A percentile compares a stretch with the other conserved stretches of the same genome.
Evolutionary conservation across 2,888 invertebrate species (phyloP).

Genomic region (Catocala fraxini): DNA sequence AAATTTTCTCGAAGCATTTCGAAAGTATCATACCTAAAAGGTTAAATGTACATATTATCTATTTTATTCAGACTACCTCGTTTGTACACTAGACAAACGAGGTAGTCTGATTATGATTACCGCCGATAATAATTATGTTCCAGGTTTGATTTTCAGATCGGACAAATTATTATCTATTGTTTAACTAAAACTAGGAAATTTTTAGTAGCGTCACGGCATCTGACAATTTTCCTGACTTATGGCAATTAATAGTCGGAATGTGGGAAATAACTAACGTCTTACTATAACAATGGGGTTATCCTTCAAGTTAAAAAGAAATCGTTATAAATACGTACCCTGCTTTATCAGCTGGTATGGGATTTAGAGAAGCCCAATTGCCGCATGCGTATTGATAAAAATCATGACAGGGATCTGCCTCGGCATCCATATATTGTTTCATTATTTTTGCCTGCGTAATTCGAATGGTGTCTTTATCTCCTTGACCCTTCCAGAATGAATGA

Average conservation of each 20-base stretch:
- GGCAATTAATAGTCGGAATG: no score
- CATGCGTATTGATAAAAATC: conserved; percentile 96
- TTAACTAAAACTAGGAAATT: neutral
- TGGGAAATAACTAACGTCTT: no score
- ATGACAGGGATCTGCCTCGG: conserved; percentile 91
- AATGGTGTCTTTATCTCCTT: conserved; percentile 86
- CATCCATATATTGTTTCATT: conserved; percentile 93
- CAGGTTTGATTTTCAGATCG: no score
- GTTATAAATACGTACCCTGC: conserved; percentile 82
- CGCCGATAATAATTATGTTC: no score
- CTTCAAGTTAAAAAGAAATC: no score
- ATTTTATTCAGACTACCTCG: no score
- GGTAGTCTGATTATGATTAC: no score
- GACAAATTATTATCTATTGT: no score
- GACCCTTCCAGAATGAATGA: conserved; percentile 88
- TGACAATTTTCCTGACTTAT: no score
- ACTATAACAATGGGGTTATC: no score
- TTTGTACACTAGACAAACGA: no score
- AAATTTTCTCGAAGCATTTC: conserved; percentile 95
- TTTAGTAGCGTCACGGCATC: neutral
- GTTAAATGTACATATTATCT: no score
- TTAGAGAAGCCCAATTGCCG: conserved; percentile 94
- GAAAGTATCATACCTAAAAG: conserved; percentile 93
- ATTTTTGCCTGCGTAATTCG: conserved; percentile 89
- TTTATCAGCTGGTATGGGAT: conserved; percentile 96